Evolutionary conservation across 2,888 invertebrate species (phyloP), one percentile per base, ranked within the genome.

Genomic region (Auanema sp.): DNA sequence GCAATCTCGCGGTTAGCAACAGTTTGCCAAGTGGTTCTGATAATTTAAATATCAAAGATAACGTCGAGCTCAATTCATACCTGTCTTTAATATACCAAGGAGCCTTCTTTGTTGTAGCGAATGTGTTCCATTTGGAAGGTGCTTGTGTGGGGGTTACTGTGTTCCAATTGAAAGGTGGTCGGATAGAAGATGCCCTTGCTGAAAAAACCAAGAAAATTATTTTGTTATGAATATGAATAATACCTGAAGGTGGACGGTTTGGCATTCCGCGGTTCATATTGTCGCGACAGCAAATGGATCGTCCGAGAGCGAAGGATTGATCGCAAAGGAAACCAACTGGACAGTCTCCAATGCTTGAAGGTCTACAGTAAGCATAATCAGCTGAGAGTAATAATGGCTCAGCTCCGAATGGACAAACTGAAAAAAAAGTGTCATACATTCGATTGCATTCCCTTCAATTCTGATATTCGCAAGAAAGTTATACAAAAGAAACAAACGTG

Each of bases 321-420:
- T 80, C 80, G 57, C 80, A 80, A 21, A 80, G 73, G 59, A 73
- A 80, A 25, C 79, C 79, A 40, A 77, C 72, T 5, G 80, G 80
- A 60, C 80, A 80, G 53, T 79, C 80, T 18, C 75, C 77, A 2
- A 75, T 64, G 3, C 69, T 66, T 1, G 80, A 76, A 10, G 79
- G 80, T 40, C 78, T 76, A 61, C 80, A 80, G 64, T 76, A 80
- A n/a, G 75, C 70, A 53, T 75, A 80, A 62, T 80, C 79, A 11
- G 71, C 70, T 42, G 76, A 67, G 52, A 79, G 58, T 54, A 80
- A 68, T 23, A 80, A 69, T 3, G 80, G 80, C 33, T 76, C 76
- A 42, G 80, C 78, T 57, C 74, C 68, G 68, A 80, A 80, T 21
- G 80, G 80, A 63, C 80, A 80, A 23, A 80, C 80, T 79, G 69